Evolutionary conservation across 2,888 invertebrate genomes (phyloP).

Genomic region (Lymantria monacha): DNA sequence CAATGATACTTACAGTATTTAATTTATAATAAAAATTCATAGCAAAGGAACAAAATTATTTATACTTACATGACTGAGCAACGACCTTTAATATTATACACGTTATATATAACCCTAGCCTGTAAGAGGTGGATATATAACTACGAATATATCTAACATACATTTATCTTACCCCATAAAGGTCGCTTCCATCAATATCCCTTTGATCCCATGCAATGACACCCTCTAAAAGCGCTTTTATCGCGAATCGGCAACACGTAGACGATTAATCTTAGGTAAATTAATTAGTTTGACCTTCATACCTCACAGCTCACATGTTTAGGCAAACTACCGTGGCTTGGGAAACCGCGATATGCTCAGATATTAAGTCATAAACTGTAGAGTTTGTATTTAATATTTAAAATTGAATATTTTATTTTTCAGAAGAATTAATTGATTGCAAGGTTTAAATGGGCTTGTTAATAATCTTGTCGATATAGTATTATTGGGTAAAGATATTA

Average conservation of each 20-base stretch:
- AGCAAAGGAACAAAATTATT: too few relatives aligned
- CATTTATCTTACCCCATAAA: constrained; percentile 4
- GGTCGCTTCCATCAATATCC: constrained; percentile 19
- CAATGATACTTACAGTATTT: too few relatives aligned
- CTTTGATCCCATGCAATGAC: constrained; percentile 26
- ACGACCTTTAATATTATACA: constrained; percentile 1
- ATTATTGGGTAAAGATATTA: too few relatives aligned
- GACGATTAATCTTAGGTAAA: constrained; percentile 65
- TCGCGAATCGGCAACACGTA: constrained; percentile 45
- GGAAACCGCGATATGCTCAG: constrained; percentile 34
- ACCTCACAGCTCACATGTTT: constrained; percentile 62
- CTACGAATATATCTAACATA: constrained; percentile 1
- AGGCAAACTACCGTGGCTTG: constrained; percentile 53
- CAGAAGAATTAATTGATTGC: too few relatives aligned
- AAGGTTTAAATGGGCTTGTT: too few relatives aligned
- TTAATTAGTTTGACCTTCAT: constrained; percentile 71
- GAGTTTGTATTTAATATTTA: constrained; percentile 21
- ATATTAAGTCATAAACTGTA: constrained; percentile 23
- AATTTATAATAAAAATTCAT: too few relatives aligned
- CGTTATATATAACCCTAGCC: background rate
- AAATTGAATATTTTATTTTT: background rate
- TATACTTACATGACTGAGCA: background rate
- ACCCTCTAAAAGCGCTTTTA: constrained; percentile 37
- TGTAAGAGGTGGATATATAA: background rate
- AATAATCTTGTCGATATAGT: too few relatives aligned